Base-by-base conservation (phyloP, 2,888 invertebrate genomes). In the Bembecia ichneumoniformis region DNA sequence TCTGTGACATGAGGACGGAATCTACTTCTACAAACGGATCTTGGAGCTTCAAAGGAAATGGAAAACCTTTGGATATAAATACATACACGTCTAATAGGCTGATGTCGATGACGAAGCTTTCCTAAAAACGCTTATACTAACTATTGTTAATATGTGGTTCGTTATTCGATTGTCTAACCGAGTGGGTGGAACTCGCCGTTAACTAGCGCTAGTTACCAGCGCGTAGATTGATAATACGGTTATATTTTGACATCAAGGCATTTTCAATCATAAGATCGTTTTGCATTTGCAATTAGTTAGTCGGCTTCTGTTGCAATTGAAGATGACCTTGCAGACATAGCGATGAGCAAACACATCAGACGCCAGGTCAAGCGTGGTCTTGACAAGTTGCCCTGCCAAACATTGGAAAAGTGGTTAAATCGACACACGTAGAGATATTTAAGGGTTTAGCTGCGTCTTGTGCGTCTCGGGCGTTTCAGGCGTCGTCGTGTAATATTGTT, bases 341-440 rank as follows among this genome's bases (percentile, higher is more conserved):
- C 44, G 44, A 17, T 44, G 44, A 44, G 44, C 44, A 15, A 17
- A 44, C 44, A 17, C 16, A 16, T 44, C 44, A 16, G 14, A 44
- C 15, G 44, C 44, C 54, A 54, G 54, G 52, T 45, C 53, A 50
- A 36, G 43, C 46, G 46, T 48, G 40, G 47, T 46, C 45, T 48
- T 35, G 47, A 36, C 50, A 13, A 16, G 35, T 16, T 48, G 54
- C 56, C 56, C 56, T 57, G 57, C 58, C 57, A 57, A 53, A 43
- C 57, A 46, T 47, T 47, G 14, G 49, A 45, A 44, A 28, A 28
- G 28, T 28, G 28, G 28, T 28, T 28, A 28, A 40, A 40, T 44
- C 44, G 44, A 15, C 44, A 44, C 15, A 44, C 40, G 14, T 11
- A 40, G 40, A 40, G 40, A 40, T 40, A 40, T 40, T 40, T 40